Evolutionary conservation across 1,140 invertebrate species (phyloP), one percentile per base, ranked within the genome.

Genomic region (Oedothorax gibbosus): DNA sequence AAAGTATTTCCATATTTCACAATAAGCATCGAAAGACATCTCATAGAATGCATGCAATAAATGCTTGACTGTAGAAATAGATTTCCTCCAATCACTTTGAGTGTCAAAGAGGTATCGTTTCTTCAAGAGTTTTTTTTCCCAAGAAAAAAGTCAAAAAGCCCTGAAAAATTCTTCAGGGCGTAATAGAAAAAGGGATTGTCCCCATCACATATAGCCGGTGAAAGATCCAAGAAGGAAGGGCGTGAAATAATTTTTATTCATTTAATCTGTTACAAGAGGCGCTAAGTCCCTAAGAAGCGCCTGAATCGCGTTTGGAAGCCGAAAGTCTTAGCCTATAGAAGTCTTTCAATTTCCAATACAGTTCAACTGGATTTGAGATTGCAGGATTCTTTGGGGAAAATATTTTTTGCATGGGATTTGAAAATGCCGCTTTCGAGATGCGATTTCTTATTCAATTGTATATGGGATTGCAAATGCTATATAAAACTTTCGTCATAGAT

Each of bases 211-310:
- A 73, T 82, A 60, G 68, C 57, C 35, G 56, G 54, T 56, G 71
- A 80, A 71, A 71, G 80, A 73, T 73, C 80, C 20, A 73, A 82
- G 80, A 51, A 73, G 56, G 60, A 60, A 82, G 20, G 69, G 80
- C 50, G 80, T 72, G 56, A 82, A 82, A 69, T 82, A 82, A 82
- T 82, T 82, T 82, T 82, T 82, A 82, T 82, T 82, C 80, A 82
- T 82, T 82, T 82, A 82, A 82, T 82, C 80, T 73, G 66, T 73
- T 69, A 82, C 35, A 73, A 60, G 56, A 35, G 65, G 77, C 64
- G 80, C 73, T 82, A 82, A 82, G 66, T 64, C 80, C 35, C 35
- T 82, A 73, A 68, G 56, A 73, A 71, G 80, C 62, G 54, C 53
- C 66, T 60, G 80, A 82, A 82, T 64, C 64, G 62, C 69, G 35